Percentiles rank a stretch among this genome's conserved stretches.
phyloP scores from a whole-genome alignment of 2,797 vertebrate genomes.

The Scarus forsteni region DNA sequence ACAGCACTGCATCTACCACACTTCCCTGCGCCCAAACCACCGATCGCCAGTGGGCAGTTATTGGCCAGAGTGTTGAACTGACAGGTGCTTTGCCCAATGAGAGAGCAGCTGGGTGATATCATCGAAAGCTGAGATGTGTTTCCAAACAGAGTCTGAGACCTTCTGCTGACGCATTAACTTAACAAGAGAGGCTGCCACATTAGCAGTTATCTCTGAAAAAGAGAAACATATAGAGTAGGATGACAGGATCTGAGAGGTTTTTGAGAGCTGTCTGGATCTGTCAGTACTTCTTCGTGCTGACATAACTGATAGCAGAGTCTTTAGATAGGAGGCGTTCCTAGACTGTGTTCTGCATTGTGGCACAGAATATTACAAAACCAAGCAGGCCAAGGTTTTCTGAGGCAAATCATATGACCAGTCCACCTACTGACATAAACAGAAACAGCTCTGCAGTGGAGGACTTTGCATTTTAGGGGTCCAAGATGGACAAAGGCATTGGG shows the following conservation, averaged over 20 bases:
- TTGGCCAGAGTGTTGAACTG: conserved; percentile 37
- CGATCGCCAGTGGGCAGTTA: conserved; percentile 3
- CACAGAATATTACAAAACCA: not conserved
- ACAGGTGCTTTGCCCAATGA: conserved; percentile 43
- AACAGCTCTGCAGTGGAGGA: not conserved
- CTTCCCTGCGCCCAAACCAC: conserved; percentile 13
- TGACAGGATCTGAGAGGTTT: conserved; percentile 14
- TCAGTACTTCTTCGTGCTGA: not conserved
- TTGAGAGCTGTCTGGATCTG: conserved; percentile 5
- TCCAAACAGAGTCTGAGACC: conserved; percentile 44
- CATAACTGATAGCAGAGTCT: too few species aligned
- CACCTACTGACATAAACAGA: not conserved
- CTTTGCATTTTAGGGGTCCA: too few species aligned
- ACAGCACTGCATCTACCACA: conserved; percentile 68
- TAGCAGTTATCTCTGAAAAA: conserved; percentile 6
- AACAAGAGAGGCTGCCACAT: conserved; percentile 31
- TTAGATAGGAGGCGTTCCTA: too few species aligned
- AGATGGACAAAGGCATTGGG: too few species aligned
- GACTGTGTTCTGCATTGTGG: not conserved
- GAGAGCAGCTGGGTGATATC: conserved; percentile 59
- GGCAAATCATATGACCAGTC: not conserved
- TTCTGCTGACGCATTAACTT: conserved; percentile 60
- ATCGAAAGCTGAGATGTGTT: conserved; percentile 38
- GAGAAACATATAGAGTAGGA: conserved; percentile 20
- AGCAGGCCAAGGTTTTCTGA: not conserved